Evolutionary conservation across 1,140 invertebrate species (phyloP).

Genomic region (Leptoteleia sp.): DNA sequence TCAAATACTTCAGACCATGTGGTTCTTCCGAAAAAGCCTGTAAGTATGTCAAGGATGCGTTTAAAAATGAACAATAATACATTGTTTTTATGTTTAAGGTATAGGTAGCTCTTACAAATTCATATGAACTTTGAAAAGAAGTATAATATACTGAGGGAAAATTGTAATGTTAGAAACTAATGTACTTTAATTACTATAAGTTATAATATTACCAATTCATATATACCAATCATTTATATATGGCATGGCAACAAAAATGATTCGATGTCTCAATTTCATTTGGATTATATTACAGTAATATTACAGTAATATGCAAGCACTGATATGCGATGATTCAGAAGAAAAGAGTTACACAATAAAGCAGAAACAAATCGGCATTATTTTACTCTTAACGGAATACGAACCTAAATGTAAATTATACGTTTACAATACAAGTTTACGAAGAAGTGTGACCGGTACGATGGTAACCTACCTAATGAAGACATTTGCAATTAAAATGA

Average conservation of each 20-base stretch:
- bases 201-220: too few species aligned
- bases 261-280: too few species aligned
- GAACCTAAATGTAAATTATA: conserved; percentile 14
- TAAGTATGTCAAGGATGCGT: conserved; percentile 51
- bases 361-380: background rate
- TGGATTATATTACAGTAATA: too few species aligned
- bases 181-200: too few species aligned
- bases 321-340: conserved; percentile 1
- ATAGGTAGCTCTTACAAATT: too few species aligned
- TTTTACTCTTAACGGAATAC: background rate
- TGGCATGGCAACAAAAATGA: too few species aligned
- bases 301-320: too few species aligned
- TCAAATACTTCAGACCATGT: conserved; percentile 29
- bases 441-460: conserved; percentile 27
- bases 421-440: too few species aligned
- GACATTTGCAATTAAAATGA: conserved; percentile 51
- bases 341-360: conserved; percentile 1
- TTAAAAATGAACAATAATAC: conserved; percentile 37
- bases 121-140: too few species aligned
- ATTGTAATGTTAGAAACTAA: too few species aligned
- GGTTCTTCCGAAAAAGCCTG: conserved; percentile 49
- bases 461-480: conserved; percentile 34
- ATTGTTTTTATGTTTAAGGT: conserved; percentile 23
- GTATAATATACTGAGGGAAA: too few species aligned
- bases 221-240: too few species aligned